Evolutionary conservation across 2,888 invertebrate genomes (phyloP).

Genomic region (Plusia festucae): DNA sequence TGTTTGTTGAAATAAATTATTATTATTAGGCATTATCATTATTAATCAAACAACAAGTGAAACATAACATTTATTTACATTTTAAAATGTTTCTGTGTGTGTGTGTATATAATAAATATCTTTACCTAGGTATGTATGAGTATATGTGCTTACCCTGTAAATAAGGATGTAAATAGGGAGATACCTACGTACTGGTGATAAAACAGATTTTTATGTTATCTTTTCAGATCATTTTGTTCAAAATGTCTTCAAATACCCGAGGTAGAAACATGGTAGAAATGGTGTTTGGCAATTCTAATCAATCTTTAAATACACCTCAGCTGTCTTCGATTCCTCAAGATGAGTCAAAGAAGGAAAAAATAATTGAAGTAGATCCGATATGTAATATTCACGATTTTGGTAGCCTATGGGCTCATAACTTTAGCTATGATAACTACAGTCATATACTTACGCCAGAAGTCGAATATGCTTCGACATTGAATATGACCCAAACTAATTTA

Average conservation of each 20-base stretch:
- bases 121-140: background rate
- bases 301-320: background rate
- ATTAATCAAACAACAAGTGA: background rate
- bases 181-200: background rate
- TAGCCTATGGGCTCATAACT: conserved; percentile 11
- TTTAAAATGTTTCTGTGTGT: too few species aligned
- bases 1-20: background rate
- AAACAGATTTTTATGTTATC: background rate
- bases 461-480: conserved; percentile 10
- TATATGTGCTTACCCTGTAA: background rate
- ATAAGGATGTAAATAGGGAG: background rate
- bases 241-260: background rate
- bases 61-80: background rate
- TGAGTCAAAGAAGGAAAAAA: conserved; percentile 3
- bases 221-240: background rate
- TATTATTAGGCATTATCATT: background rate
- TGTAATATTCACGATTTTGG: conserved; percentile 17
- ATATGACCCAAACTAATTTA: conserved; percentile 11
- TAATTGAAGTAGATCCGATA: background rate
- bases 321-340: background rate
- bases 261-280: background rate
- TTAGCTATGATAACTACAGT: conserved; percentile 13
- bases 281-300: background rate
- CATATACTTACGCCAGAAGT: conserved; percentile 16
- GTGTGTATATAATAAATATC: background rate